Evolutionary conservation across 2,888 invertebrate genomes (phyloP), one percentile per base, ranked within the genome.

Genomic region (Cephus pulcher): DNA sequence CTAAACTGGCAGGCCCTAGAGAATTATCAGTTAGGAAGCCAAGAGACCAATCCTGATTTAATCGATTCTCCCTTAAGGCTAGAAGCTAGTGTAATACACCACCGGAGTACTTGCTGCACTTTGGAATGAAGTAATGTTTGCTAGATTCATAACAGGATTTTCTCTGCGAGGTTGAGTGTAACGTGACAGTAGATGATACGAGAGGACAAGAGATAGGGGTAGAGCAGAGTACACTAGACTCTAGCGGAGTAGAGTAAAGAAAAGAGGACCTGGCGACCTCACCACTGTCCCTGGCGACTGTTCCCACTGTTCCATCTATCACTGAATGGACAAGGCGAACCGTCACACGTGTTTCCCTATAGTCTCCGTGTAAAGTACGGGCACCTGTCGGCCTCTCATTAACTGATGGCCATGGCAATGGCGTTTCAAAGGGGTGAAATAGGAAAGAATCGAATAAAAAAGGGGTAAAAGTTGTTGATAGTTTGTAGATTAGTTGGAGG

Each of bases 371-470:
- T 71, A 71, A 71, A 71, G 71, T 69, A 34, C 69, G n/a, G 69
- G 15, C n/a, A 76, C 34, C 35, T 34, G 76, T n/a, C 56, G 69
- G 68, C 15, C 71, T 78, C 78, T 78, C 76, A 78, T 78, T 78
- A 78, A 78, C 76, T 76, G 78, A 78, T 78, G 75, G 78, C 75
- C 33, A 75, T 70, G 74, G 35, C 30, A 34, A 71, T 32, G 71
- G 12, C 4, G 9, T 56, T 56, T 9, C 23, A 23, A 23, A 56
- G 23, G 56, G 56, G 23, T 9, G 9, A 23, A 56, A 56, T 23
- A 56, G 15, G 40, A 56, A 68, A 30, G 6, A 15, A 32, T 11
- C 4, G n/a, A 32, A 73, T 32, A 75, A 75, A 35, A 75, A 75
- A 75, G 75, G n/a, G 74, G 37, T 77, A 15, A 68, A 68, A 75